Evolutionary conservation across 1,140 invertebrate genomes (phyloP).

Genomic region (Drosophila orosa): DNA sequence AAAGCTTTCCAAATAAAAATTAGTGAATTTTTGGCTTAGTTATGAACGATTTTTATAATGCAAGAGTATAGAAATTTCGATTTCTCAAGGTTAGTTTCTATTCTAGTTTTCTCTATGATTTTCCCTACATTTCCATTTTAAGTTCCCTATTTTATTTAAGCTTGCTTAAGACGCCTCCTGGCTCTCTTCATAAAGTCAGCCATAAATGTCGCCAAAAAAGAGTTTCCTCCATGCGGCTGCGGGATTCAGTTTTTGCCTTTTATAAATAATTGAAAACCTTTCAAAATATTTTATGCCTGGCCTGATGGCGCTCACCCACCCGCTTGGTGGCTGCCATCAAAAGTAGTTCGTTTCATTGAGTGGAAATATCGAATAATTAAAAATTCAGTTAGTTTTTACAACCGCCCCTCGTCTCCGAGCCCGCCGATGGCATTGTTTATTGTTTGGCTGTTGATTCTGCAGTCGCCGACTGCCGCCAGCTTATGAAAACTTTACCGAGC

Average conservation of each 20-base stretch:
- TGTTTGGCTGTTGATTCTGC: slow-evolving; percentile 50
- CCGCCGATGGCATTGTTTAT: slow-evolving; percentile 55
- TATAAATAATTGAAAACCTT: slow-evolving; percentile 55
- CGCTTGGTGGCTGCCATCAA: not conserved
- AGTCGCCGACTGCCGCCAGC: slow-evolving; percentile 32
- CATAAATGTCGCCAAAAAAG: slow-evolving; percentile 6
- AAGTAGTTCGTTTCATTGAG: slow-evolving; percentile 48
- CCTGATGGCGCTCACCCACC: slow-evolving; percentile 18
- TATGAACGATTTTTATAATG: too few species aligned
- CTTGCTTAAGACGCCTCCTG: not conserved
- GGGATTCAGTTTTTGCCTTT: slow-evolving; percentile 24
- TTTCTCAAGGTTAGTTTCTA: too few species aligned
- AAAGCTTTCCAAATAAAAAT: too few species aligned
- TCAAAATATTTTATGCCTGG: slow-evolving; percentile 42
- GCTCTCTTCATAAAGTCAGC: not conserved
- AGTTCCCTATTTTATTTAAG: too few species aligned
- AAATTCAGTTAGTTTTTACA: slow-evolving; percentile 76
- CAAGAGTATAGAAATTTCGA: too few species aligned
- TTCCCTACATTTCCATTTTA: too few species aligned
- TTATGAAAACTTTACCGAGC: slow-evolving; percentile 65
- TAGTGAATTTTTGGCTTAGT: too few species aligned
- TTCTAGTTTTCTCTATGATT: too few species aligned
- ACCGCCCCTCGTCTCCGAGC: not conserved
- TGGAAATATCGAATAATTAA: slow-evolving; percentile 72
- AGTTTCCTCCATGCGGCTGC: not conserved